Base-by-base conservation (phyloP, 2,797 vertebrate genomes). In the Arrhamphus sclerolepis region DNA sequence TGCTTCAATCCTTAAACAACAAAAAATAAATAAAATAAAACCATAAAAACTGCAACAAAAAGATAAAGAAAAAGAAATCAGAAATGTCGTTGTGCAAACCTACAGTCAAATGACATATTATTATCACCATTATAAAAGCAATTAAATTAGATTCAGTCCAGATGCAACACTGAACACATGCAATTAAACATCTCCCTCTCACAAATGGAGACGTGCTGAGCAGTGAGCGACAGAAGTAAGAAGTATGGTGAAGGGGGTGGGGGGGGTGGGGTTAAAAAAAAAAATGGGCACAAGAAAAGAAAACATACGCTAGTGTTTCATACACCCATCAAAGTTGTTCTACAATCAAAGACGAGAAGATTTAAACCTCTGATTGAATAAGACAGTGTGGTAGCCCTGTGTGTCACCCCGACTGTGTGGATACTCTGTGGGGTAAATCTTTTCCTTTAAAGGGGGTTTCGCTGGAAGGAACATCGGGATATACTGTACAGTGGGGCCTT, bases 91-190 rank as follows among this genome's bases (percentile, higher is more conserved):
- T 91, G 88, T 87, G 89, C 85, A 90, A 90, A 90, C 82, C 86
- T 89, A 91, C 79, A 87, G 71, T 75, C 83, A 81, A 86, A 84
- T 80, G 39, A 87, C 67, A 80, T n/a, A n/a, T 62, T 64, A 75
- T 81, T 66, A 75, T 80, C 72, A 86, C 80, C 75, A 67, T 84
- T 85, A 83, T 80, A 85, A 92, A 88, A 88, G 81, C 70, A 84
- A 77, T 85, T 88, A 68, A 89, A 81, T 87, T 79, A 86, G 77
- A 87, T 81, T 72, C 59, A 84, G 71, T 86, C 79, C 79, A 82
- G 82, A 88, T 84, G 75, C 82, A 88, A 86, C 77, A 85, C 77
- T 66, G 80, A 85, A 89, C n/a, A 71, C 90, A 91, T 91, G 91
- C 91, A 89, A 38, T 38, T 5, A 16, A 80, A 75, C 79, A 77